Conservation (phyloP, 2,888 invertebrate genomes). For the Polia nebulosa region DNA sequence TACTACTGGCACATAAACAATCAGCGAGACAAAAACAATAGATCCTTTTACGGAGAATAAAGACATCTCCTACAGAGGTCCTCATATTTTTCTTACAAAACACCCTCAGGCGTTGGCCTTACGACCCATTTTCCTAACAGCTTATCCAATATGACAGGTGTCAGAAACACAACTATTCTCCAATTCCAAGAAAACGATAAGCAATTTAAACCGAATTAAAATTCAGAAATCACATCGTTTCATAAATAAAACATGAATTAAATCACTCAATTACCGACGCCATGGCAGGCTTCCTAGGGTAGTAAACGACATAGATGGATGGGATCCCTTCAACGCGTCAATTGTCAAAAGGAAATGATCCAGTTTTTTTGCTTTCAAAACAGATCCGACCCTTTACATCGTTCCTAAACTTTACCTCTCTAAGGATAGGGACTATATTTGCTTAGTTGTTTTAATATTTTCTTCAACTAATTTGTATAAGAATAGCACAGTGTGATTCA, state of each 20-base stretch:
- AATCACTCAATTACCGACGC: conserved; percentile 67
- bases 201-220: conserved; percentile 60
- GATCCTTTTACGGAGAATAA: conserved; percentile 13
- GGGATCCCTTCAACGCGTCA: conserved; percentile 75
- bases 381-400: conserved; percentile 25
- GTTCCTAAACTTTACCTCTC: conserved; percentile 47
- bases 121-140: conserved; percentile 38
- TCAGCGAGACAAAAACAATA: conserved; percentile 22
- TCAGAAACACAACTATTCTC: conserved; percentile 53
- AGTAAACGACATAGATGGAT: conserved; percentile 75
- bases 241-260: conserved; percentile 68
- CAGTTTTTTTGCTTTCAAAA: conserved; percentile 71
- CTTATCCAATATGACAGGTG: conserved; percentile 51
- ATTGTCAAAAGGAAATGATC: conserved; percentile 81
- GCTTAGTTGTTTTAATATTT: conserved; percentile 51
- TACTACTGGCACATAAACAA: conserved; percentile 1
- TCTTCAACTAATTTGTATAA: conserved; percentile 75
- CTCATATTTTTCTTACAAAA: conserved; percentile 37
- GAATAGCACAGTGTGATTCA: conserved; percentile 70
- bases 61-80: conserved; percentile 3
- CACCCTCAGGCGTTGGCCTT: conserved; percentile 4
- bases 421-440: conserved; percentile 50
- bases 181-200: conserved; percentile 50
- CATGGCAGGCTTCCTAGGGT: conserved; percentile 50
- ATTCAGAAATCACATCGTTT: conserved; percentile 60